Conservation (phyloP, 2,797 vertebrate species). For the Acrocephalus scirpaceus region DNA sequence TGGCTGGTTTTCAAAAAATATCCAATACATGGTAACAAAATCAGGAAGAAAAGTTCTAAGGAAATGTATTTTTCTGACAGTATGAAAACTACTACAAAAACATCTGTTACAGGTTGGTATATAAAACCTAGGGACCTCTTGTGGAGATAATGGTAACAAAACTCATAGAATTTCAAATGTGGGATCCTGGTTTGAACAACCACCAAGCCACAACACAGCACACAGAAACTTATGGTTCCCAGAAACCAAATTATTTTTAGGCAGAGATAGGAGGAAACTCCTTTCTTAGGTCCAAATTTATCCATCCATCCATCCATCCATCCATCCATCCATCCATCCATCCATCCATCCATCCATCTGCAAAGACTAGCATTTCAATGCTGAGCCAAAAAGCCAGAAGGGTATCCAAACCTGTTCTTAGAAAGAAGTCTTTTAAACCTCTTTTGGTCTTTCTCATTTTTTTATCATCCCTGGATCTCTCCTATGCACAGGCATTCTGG, state of each 20-base stretch:
- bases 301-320: background rate
- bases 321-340: background rate
- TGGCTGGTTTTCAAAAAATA: background rate
- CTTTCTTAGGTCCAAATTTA: background rate
- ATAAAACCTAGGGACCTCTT: background rate
- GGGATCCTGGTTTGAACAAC: background rate
- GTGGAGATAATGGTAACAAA: accelerated
- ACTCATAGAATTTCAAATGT: background rate
- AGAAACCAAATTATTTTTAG: background rate
- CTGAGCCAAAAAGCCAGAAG: background rate
- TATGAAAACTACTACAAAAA: background rate
- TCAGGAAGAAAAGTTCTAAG: background rate
- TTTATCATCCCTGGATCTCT: background rate
- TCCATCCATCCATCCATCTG: background rate
- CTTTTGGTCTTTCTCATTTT: background rate
- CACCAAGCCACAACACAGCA: background rate
- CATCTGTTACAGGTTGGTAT: background rate
- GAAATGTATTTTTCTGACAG: background rate
- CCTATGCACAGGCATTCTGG: background rate
- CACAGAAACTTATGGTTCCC: background rate
- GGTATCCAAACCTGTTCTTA: background rate
- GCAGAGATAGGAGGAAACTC: background rate
- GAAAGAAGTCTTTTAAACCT: background rate
- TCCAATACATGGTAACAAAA: background rate
- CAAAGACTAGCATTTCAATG: background rate